phyloP scores from a whole-genome alignment of 2,888 invertebrate genomes.

The Shargacucullia verbasci region DNA sequence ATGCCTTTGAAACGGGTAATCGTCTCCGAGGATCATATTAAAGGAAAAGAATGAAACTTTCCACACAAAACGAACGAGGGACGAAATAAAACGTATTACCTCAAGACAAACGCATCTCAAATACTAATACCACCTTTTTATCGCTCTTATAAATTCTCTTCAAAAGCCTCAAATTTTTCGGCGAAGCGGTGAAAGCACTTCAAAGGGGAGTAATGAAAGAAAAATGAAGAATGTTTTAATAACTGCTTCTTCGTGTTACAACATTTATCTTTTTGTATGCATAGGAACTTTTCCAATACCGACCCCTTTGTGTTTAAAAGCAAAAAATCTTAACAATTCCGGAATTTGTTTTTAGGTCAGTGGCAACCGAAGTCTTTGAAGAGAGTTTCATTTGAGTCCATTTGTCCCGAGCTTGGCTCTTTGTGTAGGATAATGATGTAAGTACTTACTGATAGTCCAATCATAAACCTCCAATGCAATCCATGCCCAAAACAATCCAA shows the following conservation, averaged over 20 bases:
- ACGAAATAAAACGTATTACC: conserved; percentile 55
- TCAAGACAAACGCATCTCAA: conserved; percentile 54
- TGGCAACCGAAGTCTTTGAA: conserved; percentile 34
- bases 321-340: conserved; percentile 53
- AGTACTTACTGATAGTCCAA: conserved; percentile 22
- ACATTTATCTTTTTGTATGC: conserved; percentile 50
- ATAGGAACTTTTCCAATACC: conserved; percentile 40
- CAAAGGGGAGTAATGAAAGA: conserved; percentile 55
- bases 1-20: conserved; percentile 63
- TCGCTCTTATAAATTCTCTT: conserved; percentile 35
- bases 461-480: conserved; percentile 5
- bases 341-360: conserved; percentile 57
- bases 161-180: conserved; percentile 38
- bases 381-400: conserved; percentile 60
- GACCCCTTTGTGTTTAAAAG: conserved; percentile 51
- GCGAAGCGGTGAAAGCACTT: conserved; percentile 42
- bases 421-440: conserved; percentile 40
- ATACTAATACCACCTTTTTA: conserved; percentile 45
- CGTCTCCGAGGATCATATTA: conserved; percentile 64
- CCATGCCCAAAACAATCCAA: not conserved
- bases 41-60: conserved; percentile 67
- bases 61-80: conserved; percentile 43
- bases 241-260: conserved; percentile 49
- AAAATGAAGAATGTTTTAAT: conserved; percentile 60
- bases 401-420: conserved; percentile 38